These are phyloP conservation scores for Halcyon smyrnensis DNA, from an alignment of 2,797 vertebrate species.

Conservation along the genomic window DNA sequence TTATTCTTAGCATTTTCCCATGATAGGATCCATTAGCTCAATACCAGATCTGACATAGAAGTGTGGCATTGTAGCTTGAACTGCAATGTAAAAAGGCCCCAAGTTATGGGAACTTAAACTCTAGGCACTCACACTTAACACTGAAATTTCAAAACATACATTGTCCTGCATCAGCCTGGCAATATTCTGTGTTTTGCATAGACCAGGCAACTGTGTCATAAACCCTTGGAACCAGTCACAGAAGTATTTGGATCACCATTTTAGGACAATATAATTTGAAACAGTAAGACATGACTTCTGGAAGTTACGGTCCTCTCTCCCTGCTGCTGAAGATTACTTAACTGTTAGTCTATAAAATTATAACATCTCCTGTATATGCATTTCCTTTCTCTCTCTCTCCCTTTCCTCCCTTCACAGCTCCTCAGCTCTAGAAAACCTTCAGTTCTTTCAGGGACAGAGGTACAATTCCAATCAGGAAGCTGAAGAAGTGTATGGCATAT, in stretches of 20 bases:
- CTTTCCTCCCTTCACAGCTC: background rate
- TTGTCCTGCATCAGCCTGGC: background rate
- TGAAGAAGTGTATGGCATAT: background rate
- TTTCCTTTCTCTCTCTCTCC: background rate
- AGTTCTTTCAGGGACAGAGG: background rate
- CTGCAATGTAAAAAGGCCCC: background rate
- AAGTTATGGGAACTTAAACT: background rate
- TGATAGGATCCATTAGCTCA: background rate
- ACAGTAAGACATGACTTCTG: background rate
- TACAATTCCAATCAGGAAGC: background rate
- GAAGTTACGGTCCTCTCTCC: background rate
- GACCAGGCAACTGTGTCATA: background rate
- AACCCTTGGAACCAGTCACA: background rate
- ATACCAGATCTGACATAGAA: background rate
- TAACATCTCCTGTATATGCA: background rate
- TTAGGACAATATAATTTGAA: background rate
- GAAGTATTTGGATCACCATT: background rate
- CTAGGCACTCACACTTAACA: background rate
- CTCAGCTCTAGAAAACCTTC: background rate
- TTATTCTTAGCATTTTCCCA: background rate
- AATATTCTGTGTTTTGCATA: background rate
- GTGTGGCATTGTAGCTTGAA: background rate
- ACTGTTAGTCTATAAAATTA: background rate
- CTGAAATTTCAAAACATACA: rapidly evolving
- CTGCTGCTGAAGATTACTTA: background rate